Evolutionary conservation across 2,797 vertebrate genomes (phyloP).

Genomic region (Sarcophilus harrisii): DNA sequence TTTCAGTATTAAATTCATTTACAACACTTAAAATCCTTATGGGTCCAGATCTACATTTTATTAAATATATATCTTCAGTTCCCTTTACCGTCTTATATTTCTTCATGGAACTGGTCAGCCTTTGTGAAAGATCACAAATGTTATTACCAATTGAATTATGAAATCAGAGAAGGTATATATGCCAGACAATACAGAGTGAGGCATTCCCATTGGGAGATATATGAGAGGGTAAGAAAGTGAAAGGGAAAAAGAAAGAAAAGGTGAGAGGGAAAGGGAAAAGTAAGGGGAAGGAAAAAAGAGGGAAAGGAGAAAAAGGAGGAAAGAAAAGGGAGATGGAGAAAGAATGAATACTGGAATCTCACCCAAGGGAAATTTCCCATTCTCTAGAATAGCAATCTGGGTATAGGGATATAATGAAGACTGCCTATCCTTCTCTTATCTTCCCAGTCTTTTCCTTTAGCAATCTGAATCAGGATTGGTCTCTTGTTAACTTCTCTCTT

Average conservation of each 20-base stretch:
- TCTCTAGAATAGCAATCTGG: neutral
- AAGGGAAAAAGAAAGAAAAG: too few relatives aligned
- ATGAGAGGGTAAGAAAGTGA: neutral
- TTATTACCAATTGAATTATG: neutral
- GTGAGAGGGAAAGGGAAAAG: neutral
- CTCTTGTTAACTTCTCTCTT: neutral
- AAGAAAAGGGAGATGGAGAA: neutral
- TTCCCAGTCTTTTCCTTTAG: neutral
- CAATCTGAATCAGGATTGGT: neutral
- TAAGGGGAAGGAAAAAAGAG: neutral
- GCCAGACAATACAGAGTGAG: neutral
- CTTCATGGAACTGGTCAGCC: neutral
- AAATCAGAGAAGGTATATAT: neutral
- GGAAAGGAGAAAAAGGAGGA: rapidly evolving
- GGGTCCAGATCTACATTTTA: neutral
- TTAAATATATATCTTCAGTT: neutral
- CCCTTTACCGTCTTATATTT: neutral
- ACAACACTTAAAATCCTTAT: neutral
- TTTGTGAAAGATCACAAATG: neutral
- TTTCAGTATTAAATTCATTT: neutral
- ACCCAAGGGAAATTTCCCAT: neutral
- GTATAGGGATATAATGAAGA: neutral
- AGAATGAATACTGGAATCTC: neutral
- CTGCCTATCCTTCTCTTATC: neutral
- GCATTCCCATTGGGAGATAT: neutral